Evolutionary conservation across 2,797 vertebrate genomes (phyloP).

Genomic region (Phataginus tricuspis): DNA sequence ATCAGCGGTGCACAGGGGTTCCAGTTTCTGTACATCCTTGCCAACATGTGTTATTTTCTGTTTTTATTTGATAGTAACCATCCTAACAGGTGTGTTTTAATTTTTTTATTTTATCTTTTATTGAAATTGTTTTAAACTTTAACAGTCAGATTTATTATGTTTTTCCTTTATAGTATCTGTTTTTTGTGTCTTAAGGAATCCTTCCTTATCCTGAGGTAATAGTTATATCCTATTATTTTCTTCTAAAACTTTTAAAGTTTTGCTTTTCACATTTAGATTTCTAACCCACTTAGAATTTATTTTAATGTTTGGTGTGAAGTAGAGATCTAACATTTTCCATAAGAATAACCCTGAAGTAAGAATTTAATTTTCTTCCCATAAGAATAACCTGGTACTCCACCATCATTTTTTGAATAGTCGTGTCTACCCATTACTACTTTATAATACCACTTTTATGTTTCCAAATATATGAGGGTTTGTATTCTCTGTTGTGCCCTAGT

Average conservation of each 20-base stretch:
- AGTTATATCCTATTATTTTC: conserved; percentile 17
- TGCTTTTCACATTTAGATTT: conserved; percentile 33
- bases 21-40: not conserved
- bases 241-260: conserved; percentile 51
- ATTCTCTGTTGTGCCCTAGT: not conserved
- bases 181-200: conserved; percentile 13
- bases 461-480: not conserved
- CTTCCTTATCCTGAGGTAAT: not conserved
- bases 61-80: not conserved
- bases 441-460: conserved; percentile 5
- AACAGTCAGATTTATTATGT: conserved; percentile 14
- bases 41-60: not conserved
- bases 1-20: not conserved
- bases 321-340: not conserved
- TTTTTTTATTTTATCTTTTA: conserved; percentile 44
- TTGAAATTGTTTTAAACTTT: conserved; percentile 53
- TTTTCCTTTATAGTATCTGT: not conserved
- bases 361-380: not conserved
- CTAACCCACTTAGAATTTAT: conserved; percentile 39
- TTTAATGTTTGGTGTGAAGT: conserved; percentile 26
- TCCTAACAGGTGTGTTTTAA: not conserved
- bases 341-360: not conserved
- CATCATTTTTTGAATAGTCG: not conserved
- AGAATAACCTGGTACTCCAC: not conserved
- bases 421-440: not conserved